Conservation (phyloP, 2,888 invertebrate species). For the Meghimatium bilineatum region DNA sequence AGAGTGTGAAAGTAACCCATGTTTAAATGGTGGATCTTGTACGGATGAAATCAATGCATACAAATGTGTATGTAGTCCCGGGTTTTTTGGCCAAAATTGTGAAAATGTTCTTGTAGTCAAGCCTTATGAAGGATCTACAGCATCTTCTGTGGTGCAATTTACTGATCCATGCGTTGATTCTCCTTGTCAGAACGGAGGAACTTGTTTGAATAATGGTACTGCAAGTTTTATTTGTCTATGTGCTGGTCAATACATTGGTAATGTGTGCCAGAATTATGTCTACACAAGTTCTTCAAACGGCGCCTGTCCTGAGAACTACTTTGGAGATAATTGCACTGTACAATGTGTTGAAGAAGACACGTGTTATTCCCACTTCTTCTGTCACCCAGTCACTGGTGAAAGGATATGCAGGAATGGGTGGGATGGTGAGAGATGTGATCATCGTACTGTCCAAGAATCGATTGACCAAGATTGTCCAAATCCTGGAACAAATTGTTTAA, state of each 20-base stretch:
- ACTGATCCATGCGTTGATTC: conserved; percentile 41
- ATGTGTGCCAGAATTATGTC: conserved; percentile 53
- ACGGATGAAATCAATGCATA: conserved; percentile 53
- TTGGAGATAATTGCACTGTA: conserved; percentile 49
- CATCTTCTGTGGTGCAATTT: conserved; percentile 21
- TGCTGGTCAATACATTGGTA: conserved; percentile 54
- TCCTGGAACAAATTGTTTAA: conserved; percentile 44
- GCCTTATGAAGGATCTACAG: conserved; percentile 30
- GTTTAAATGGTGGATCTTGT: conserved; percentile 60
- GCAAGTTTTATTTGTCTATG: conserved; percentile 57
- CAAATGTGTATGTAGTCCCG: conserved; percentile 55
- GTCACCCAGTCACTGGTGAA: conserved; percentile 45
- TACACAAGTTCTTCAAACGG: conserved; percentile 3
- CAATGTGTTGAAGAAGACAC: conserved; percentile 48
- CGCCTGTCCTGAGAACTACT: conserved; percentile 47
- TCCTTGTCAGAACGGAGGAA: conserved; percentile 52
- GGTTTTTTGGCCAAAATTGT: conserved; percentile 59
- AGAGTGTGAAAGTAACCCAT: conserved; percentile 57
- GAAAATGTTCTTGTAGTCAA: conserved; percentile 54
- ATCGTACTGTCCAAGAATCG: conserved; percentile 29
- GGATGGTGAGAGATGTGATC: conserved; percentile 47
- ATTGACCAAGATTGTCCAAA: conserved; percentile 54
- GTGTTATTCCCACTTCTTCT: conserved; percentile 53
- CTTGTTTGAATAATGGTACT: conserved; percentile 50
- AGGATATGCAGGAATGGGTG: conserved; percentile 52